Base-by-base conservation (phyloP, 2,113 vertebrate genomes). In the Larimichthys polyactis region DNA sequence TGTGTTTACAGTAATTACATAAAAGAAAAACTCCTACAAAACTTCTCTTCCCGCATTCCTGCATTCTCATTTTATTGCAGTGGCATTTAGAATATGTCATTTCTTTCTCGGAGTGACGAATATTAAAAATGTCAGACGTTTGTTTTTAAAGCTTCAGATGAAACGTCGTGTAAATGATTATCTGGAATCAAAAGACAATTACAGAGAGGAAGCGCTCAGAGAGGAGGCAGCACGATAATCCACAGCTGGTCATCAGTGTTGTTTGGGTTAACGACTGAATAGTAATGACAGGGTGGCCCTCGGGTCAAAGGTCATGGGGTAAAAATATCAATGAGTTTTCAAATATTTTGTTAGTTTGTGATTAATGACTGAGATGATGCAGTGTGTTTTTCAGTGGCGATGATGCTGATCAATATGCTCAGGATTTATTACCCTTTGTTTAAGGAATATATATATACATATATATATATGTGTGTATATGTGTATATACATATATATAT, bases 121-220 rank as follows among this genome's bases (percentile, higher is more conserved):
- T 40, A 32, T 54, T 40, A 54, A 54, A 54, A 54, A 16, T 17
- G 49, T 40, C 60, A 22, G 1, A 20, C 17, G 43, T 32, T 75
- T 36, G 12, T 77, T 58, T 49, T 20, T 4, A 20, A 51, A 66
- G 27, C 1, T 11, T 19, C 49, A 44, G 67, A 22, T 32, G 20
- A 63, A 44, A 52, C 19, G n/a, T 16, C 15, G 67, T 11, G 62
- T 57, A n/a, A 5, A 19, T 55, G 48, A 79, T 71, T 55, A 79
- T 32, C 22, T 64, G 49, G 65, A 79, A 64, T 71, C 51, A 65
- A 58, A 65, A 36, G 19, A 79, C 49, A 32, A 36, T 58, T 59
- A 20, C 6, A 49, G 1, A 71, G 51, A 48, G 40, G 59, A 55
- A 17, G 5, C 19, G 10, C 12, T 55, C 8, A 5, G 2, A 27